Conservation (phyloP, 2,113 vertebrate genomes). For the Triplophysa siluroides region DNA sequence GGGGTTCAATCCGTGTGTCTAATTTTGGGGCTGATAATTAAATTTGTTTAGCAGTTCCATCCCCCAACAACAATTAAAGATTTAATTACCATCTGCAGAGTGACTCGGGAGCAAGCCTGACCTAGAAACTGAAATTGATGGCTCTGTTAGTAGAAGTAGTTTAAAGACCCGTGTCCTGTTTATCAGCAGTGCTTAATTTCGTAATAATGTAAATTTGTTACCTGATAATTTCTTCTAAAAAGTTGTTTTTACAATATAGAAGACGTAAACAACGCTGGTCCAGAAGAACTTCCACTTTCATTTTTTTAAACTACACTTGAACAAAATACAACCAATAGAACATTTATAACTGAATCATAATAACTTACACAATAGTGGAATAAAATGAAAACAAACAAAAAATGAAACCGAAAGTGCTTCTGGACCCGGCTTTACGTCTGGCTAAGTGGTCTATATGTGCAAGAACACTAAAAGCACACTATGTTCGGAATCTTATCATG, state of each 20-base stretch:
- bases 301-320: too few species aligned
- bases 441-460: too few species aligned
- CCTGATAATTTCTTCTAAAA: conserved; percentile 23
- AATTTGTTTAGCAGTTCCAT: conserved; percentile 70
- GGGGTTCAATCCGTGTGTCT: conserved; percentile 64
- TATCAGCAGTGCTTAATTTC: conserved; percentile 29
- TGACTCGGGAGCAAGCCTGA: conserved; percentile 60
- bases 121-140: conserved; percentile 63
- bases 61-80: conserved; percentile 71
- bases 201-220: conserved; percentile 11
- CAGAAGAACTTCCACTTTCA: background rate
- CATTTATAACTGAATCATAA: too few species aligned
- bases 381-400: too few species aligned
- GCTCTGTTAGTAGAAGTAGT: conserved; percentile 42
- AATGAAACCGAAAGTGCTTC: too few species aligned
- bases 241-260: background rate
- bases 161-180: conserved; percentile 28
- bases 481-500: too few species aligned
- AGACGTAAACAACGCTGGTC: background rate
- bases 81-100: conserved; percentile 76
- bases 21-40: conserved; percentile 76
- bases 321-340: too few species aligned
- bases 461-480: background rate
- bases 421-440: too few species aligned
- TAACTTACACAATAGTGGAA: too few species aligned